Conservation (phyloP, 2,113 vertebrate species). For the Symphodus melops region DNA sequence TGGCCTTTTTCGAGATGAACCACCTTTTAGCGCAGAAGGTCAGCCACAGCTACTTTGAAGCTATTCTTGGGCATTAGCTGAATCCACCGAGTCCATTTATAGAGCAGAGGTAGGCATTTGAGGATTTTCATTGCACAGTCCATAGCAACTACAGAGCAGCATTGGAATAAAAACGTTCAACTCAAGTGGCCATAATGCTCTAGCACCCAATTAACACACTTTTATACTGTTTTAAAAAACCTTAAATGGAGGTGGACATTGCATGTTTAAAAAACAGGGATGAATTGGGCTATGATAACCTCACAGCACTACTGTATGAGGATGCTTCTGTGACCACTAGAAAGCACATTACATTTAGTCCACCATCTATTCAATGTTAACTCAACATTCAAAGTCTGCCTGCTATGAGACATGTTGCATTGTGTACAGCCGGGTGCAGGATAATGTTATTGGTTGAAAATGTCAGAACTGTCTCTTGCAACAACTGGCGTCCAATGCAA, state of each 20-base stretch:
- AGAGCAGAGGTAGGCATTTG: neutral
- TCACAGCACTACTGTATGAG: neutral
- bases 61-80: conserved; percentile 29
- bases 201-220: conserved; percentile 8
- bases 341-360: neutral
- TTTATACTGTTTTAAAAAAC: neutral
- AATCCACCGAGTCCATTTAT: neutral
- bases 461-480: neutral
- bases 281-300: neutral
- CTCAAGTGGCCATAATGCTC: neutral
- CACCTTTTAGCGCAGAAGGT: conserved; percentile 22
- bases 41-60: conserved; percentile 6
- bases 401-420: neutral
- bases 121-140: neutral
- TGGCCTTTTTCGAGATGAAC: conserved; percentile 26
- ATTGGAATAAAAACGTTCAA: neutral
- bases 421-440: neutral
- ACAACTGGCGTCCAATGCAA: conserved; percentile 4
- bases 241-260: neutral
- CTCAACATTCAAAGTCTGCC: neutral
- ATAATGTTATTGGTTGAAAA: neutral
- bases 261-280: neutral
- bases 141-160: neutral
- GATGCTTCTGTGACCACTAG: neutral
- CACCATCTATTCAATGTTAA: neutral